Percentiles rank a stretch among this genome's conserved stretches.
phyloP scores from a whole-genome alignment of 1,140 invertebrate genomes.

The Caenorhabditis tropicalis region DNA sequence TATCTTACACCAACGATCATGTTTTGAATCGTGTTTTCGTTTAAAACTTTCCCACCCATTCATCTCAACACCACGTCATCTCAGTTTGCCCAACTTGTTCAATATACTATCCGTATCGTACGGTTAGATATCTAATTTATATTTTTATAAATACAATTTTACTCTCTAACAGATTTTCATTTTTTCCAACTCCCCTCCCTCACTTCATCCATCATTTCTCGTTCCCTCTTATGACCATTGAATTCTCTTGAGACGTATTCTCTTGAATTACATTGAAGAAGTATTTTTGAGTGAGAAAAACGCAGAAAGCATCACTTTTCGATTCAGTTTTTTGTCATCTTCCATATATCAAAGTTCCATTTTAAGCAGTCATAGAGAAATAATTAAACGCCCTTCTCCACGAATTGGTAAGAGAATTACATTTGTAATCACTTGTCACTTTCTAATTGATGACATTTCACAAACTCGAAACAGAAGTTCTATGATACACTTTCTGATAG shows the following conservation, averaged over 20 bases:
- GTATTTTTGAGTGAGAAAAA: not conserved
- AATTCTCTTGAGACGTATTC: not conserved
- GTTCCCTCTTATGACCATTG: not conserved
- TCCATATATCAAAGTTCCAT: not conserved
- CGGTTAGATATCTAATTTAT: not conserved
- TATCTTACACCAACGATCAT: not conserved
- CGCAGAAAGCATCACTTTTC: constrained; percentile 10
- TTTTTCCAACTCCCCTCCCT: not conserved
- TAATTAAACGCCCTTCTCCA: not conserved
- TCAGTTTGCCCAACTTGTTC: constrained; percentile 1
- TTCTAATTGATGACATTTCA: constrained; percentile 1
- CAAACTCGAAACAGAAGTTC: not conserved
- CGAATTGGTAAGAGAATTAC: not conserved
- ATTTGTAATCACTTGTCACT: not conserved
- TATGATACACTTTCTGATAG: not conserved
- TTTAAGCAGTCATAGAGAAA: not conserved
- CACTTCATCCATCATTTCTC: not conserved
- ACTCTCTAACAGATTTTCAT: not conserved
- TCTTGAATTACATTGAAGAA: not conserved
- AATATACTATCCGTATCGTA: not conserved
- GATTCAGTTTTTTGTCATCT: constrained; percentile 4
- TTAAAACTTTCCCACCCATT: constrained; percentile 4
- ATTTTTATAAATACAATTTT: not conserved
- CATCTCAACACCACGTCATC: not conserved
- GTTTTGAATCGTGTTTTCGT: not conserved